phyloP scores from a whole-genome alignment of 2,113 vertebrate species.

The Chascanopsetta lugubris region DNA sequence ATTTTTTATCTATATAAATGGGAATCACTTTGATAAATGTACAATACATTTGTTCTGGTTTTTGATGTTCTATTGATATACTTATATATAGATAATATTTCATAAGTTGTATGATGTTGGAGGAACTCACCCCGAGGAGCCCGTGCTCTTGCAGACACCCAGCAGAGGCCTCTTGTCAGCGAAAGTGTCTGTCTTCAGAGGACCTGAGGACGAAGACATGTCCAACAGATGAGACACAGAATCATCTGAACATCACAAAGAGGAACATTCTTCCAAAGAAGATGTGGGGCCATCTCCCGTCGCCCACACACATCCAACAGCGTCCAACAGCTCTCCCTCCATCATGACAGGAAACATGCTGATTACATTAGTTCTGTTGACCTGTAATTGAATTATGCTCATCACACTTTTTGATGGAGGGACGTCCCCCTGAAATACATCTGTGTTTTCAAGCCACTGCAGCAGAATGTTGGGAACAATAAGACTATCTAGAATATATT shows the following conservation, averaged over 20 bases:
- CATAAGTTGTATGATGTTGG: neutral
- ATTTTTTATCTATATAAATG: too few species aligned
- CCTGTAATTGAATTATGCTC: conserved; percentile 73
- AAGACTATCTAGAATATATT: too few species aligned
- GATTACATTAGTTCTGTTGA: conserved; percentile 77
- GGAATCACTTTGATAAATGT: too few species aligned
- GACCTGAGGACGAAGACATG: conserved; percentile 79
- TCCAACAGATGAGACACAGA: conserved; percentile 66
- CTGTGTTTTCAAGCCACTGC: conserved; percentile 52
- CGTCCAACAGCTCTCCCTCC: conserved; percentile 57
- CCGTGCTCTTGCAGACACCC: conserved; percentile 95
- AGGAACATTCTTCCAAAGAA: conserved; percentile 65
- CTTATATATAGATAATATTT: too few species aligned
- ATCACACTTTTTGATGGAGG: conserved; percentile 45
- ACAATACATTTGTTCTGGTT: too few species aligned
- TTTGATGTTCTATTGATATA: too few species aligned
- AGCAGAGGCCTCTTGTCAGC: conserved; percentile 94
- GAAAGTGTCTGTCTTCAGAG: conserved; percentile 90
- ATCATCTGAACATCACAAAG: conserved; percentile 66
- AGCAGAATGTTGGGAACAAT: conserved; percentile 27
- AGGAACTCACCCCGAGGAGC: conserved; percentile 93
- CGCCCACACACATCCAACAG: conserved; percentile 61
- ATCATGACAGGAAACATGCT: conserved; percentile 75
- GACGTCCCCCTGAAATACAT: neutral
- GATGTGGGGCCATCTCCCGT: conserved; percentile 57